Evolutionary conservation across 64 coral and sea anemone genomes (phyloP).

Genomic region (Stichodactyla helianthus): DNA sequence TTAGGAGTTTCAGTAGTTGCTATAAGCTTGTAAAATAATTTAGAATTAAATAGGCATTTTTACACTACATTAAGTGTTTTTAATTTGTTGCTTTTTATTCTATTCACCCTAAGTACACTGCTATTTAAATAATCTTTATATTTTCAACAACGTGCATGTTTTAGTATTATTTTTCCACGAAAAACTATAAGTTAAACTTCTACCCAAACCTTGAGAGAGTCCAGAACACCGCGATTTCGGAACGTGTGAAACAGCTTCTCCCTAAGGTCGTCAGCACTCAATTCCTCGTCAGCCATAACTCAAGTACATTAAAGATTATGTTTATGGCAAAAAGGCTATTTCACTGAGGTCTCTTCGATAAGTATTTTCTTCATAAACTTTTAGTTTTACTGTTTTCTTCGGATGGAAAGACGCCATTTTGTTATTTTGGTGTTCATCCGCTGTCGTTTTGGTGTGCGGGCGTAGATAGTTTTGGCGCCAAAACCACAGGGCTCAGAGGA

Average conservation of each 20-base stretch:
- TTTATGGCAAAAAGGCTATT: not conserved
- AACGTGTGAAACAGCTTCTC: constrained; percentile 48
- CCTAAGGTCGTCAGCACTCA: constrained; percentile 37
- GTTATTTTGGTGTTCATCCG: not conserved
- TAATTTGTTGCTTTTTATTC: not conserved
- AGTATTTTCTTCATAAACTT: not conserved
- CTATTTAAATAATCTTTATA: not conserved
- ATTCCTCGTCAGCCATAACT: constrained; percentile 18
- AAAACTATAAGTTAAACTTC: not conserved
- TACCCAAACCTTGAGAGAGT: constrained; percentile 43
- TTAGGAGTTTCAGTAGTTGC: not conserved
- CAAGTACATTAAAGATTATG: not conserved
- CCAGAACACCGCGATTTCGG: constrained; percentile 37
- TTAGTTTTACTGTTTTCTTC: not conserved
- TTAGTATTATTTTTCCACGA: not conserved
- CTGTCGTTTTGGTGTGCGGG: not conserved
- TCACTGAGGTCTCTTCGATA: not conserved
- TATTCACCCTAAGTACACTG: not conserved
- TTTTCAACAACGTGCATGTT: not conserved
- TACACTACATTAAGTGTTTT: not conserved
- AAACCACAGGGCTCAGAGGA: not conserved
- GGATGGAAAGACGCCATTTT: constrained; percentile 6
- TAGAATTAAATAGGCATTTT: too few species aligned
- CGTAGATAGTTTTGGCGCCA: constrained; percentile 14
- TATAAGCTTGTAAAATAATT: too few species aligned